A percentile compares a stretch with the other conserved stretches of the same genome.
These are phyloP conservation scores for Gavialis gangeticus DNA, from an alignment of 2,113 vertebrate genomes.

Conservation along the genomic window DNA sequence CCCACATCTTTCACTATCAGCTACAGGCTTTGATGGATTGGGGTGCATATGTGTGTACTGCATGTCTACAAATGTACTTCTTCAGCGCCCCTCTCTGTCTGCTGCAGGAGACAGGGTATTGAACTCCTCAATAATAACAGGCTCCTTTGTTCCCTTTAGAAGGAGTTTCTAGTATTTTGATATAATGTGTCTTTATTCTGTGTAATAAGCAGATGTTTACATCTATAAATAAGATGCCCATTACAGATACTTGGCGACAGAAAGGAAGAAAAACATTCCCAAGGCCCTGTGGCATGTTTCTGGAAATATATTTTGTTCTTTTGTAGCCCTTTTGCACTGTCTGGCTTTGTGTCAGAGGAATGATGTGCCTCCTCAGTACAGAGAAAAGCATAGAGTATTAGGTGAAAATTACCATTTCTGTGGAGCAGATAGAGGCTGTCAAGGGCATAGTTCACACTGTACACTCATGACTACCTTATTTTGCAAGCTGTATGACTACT, in stretches of 20 bases:
- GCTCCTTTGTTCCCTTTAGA: neutral
- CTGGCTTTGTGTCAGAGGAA: fast-evolving
- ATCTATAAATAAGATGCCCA: neutral
- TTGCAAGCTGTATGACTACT: neutral
- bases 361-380: fast-evolving
- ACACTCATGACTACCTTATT: neutral
- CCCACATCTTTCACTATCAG: neutral
- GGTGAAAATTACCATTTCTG: neutral
- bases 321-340: neutral
- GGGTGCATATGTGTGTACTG: neutral
- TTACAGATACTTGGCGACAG: neutral
- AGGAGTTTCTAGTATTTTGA: neutral
- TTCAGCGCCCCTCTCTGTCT: neutral
- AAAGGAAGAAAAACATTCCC: neutral
- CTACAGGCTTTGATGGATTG: neutral
- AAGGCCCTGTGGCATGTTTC: neutral
- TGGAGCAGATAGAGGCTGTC: neutral
- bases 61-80: neutral
- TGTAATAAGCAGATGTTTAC: neutral
- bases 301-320: neutral
- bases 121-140: neutral
- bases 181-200: neutral
- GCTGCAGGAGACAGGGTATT: neutral
- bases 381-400: fast-evolving
- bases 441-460: neutral